Evolutionary conservation across 2,113 vertebrate genomes (phyloP), one percentile per base, ranked within the genome.

Genomic region (Picathartes gymnocephalus): DNA sequence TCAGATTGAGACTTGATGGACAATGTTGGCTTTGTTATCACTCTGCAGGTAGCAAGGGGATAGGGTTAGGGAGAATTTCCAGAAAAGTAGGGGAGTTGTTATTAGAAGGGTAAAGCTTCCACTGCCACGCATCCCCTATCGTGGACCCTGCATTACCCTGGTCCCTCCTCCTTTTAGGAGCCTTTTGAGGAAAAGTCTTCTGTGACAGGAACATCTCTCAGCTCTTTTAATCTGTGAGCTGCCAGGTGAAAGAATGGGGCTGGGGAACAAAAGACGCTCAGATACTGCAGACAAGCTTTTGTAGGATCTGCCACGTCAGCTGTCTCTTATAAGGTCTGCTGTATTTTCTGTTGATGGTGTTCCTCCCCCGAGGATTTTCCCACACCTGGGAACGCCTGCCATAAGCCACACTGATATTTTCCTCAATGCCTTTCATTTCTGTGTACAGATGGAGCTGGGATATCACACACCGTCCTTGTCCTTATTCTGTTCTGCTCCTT

Each of bases 161-260:
- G 50, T 91, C 62, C 90, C 81, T 95, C 92, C 81, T 96, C 71
- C 85, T 95, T 94, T 93, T 81, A 86, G 92, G 68, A 96, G 79
- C 60, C 94, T 96, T 96, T 96, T 94, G 95, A 96, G 94, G 82
- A 95, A 83, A 90, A 92, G 87, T 86, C 90, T 92, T 91, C 56
- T 73, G 76, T 95, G 92, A 95, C 85, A 96, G 82, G 76, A 92
- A 90, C 79, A 83, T 93, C 74, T 93, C 93, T 94, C 88, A 53
- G 56, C 85, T 88, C 93, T 88, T 96, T 96, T 96, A 90, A 96
- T 96, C 93, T 96, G 64, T 64, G 88, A 95, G 88, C 93, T 97
- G 94, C 93, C 93, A 95, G 94, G 96, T 97, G 93, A 97, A 96
- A 97, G 94, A 95, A 96, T 94, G 80, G 79, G 88, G 90, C 85